Evolutionary conservation across 2,113 vertebrate species (phyloP).

Genomic region (Hippoglossus stenolepis): DNA sequence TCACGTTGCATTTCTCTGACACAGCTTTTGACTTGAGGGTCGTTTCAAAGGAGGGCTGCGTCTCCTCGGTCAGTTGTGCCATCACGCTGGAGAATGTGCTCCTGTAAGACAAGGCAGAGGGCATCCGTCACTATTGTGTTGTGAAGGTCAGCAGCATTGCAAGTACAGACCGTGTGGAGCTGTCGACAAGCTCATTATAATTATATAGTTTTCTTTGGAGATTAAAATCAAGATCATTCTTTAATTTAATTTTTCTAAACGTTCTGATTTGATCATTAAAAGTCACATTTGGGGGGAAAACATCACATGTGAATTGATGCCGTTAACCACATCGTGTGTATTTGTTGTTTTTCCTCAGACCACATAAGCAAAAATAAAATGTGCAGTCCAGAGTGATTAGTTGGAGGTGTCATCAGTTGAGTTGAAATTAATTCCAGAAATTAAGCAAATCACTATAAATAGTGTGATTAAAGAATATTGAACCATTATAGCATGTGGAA

Average conservation of each 20-base stretch:
- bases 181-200: not conserved
- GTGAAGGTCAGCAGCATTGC: too few species aligned
- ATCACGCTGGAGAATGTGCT: conserved; percentile 97
- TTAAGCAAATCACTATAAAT: conserved; percentile 12
- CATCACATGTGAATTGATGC: not conserved
- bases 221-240: not conserved
- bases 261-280: not conserved
- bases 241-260: not conserved
- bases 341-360: not conserved
- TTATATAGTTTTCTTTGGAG: too few species aligned
- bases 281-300: not conserved
- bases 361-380: not conserved
- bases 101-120: conserved; percentile 77
- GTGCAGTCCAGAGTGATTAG: not conserved
- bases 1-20: conserved; percentile 90
- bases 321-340: not conserved
- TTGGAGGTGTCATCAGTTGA: not conserved
- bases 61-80: conserved; percentile 95
- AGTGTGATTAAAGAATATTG: conserved; percentile 17
- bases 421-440: conserved; percentile 47
- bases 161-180: too few species aligned
- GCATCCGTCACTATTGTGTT: too few species aligned
- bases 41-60: conserved; percentile 92
- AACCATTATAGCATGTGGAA: conserved; percentile 15
- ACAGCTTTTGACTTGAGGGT: conserved; percentile 94